phyloP scores from a whole-genome alignment of 2,113 vertebrate genomes.

The Canis aureus region DNA sequence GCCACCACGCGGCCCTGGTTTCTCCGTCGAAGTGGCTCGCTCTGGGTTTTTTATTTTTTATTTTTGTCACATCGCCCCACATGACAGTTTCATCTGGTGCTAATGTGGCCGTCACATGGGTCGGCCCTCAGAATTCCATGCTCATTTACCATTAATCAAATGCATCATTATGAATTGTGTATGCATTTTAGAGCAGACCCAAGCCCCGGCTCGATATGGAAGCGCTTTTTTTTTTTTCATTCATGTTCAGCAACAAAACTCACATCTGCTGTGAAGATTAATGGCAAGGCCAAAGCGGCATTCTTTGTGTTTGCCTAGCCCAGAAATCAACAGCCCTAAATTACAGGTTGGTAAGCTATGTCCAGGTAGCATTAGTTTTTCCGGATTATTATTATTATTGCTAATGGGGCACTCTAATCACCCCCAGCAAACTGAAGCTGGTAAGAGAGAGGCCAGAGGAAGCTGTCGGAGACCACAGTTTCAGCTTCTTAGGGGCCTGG shows the following conservation, averaged over 20 bases:
- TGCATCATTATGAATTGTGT: slow-evolving; percentile 79
- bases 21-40: slow-evolving; percentile 62
- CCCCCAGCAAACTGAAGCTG: neutral
- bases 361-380: slow-evolving; percentile 22
- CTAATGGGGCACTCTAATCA: neutral
- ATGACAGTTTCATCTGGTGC: slow-evolving; percentile 86
- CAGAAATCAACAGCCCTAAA: slow-evolving; percentile 11
- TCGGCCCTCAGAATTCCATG: slow-evolving; percentile 80
- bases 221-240: slow-evolving; percentile 25
- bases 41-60: slow-evolving; percentile 29
- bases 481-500: neutral
- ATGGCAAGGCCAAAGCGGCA: slow-evolving; percentile 24
- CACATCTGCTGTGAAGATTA: slow-evolving; percentile 50
- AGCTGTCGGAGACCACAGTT: neutral
- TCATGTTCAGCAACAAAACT: slow-evolving; percentile 20
- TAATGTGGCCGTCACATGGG: slow-evolving; percentile 85
- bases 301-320: slow-evolving; percentile 33
- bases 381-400: neutral
- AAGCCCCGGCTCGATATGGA: neutral
- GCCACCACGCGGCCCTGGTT: neutral
- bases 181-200: slow-evolving; percentile 65
- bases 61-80: slow-evolving; percentile 77
- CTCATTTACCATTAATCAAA: slow-evolving; percentile 85
- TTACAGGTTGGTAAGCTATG: neutral
- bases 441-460: neutral